phyloP scores from a whole-genome alignment of 2,888 invertebrate genomes.

The Ichneumoninae sp. region DNA sequence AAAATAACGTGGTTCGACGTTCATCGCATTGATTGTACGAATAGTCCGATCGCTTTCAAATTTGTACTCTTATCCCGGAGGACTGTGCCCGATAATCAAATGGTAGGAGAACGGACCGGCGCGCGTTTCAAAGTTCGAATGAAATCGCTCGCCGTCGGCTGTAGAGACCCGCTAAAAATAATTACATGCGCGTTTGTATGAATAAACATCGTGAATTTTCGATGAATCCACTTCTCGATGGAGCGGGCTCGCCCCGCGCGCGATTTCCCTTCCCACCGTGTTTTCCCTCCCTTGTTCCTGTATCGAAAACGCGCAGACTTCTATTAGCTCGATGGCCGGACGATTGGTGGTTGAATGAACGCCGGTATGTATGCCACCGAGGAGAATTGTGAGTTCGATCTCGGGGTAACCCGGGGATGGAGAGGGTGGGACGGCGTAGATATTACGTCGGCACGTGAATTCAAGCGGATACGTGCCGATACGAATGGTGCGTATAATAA shows the following conservation, averaged over 20 bases:
- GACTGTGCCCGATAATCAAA: slow-evolving; percentile 24
- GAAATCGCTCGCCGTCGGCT: slow-evolving; percentile 24
- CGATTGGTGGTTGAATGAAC: slow-evolving; percentile 47
- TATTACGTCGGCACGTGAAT: slow-evolving; percentile 65
- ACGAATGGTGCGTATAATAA: slow-evolving; percentile 66
- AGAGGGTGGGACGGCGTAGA: slow-evolving; percentile 33
- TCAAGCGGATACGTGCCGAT: slow-evolving; percentile 65
- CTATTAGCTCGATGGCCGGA: slow-evolving; percentile 66
- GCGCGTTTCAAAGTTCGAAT: slow-evolving; percentile 31
- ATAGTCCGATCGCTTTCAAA: not conserved
- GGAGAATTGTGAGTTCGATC: slow-evolving; percentile 56
- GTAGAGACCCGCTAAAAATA: slow-evolving; percentile 73
- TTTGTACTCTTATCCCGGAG: not conserved
- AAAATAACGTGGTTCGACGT: not conserved
- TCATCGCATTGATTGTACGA: not conserved
- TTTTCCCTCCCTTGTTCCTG: slow-evolving; percentile 28
- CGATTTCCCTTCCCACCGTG: slow-evolving; percentile 32
- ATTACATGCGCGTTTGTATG: slow-evolving; percentile 79
- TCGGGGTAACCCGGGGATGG: not conserved
- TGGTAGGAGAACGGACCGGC: not conserved
- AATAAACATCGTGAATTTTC: slow-evolving; percentile 79
- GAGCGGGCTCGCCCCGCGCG: slow-evolving; percentile 44
- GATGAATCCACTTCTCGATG: slow-evolving; percentile 73
- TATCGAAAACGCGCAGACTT: slow-evolving; percentile 48
- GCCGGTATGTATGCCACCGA: slow-evolving; percentile 40